phyloP scores from a whole-genome alignment of 1,140 invertebrate species.

The Pararge aegeria region DNA sequence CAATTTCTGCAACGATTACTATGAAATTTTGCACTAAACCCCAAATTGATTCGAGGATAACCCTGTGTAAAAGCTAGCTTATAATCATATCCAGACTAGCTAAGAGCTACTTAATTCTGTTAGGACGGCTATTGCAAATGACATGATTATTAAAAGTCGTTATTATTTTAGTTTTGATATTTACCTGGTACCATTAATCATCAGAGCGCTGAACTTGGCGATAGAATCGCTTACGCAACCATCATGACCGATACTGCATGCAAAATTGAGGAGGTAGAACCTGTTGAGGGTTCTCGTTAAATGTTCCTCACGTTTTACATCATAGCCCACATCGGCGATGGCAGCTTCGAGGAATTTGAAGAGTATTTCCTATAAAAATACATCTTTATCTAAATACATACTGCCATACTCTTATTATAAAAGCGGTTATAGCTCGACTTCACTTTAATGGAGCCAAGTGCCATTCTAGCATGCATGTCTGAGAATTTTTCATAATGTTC shows the following conservation, averaged over 20 bases:
- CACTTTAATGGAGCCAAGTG: too few species aligned
- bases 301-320: constrained; percentile 41
- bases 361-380: constrained; percentile 41
- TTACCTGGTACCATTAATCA: constrained; percentile 39
- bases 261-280: constrained; percentile 52
- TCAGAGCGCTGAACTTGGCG: constrained; percentile 44
- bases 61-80: too few species aligned
- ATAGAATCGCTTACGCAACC: constrained; percentile 52
- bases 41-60: too few species aligned
- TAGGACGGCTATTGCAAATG: too few species aligned
- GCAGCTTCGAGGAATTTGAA: constrained; percentile 49
- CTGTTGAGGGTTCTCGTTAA: constrained; percentile 55
- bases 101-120: too few species aligned
- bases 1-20: too few species aligned
- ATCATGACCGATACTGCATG: constrained; percentile 57
- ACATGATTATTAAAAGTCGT: too few species aligned
- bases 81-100: too few species aligned
- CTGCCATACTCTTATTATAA: background rate
- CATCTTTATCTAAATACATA: background rate
- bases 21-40: too few species aligned
- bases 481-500: too few species aligned
- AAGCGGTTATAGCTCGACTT: too few species aligned
- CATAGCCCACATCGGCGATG: constrained; percentile 51
- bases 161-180: background rate
- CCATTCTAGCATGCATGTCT: too few species aligned